A percentile compares a stretch with the other conserved stretches of the same genome.
Conservation (phyloP, 1,140 invertebrate species). For the Colletes latitarsis region DNA sequence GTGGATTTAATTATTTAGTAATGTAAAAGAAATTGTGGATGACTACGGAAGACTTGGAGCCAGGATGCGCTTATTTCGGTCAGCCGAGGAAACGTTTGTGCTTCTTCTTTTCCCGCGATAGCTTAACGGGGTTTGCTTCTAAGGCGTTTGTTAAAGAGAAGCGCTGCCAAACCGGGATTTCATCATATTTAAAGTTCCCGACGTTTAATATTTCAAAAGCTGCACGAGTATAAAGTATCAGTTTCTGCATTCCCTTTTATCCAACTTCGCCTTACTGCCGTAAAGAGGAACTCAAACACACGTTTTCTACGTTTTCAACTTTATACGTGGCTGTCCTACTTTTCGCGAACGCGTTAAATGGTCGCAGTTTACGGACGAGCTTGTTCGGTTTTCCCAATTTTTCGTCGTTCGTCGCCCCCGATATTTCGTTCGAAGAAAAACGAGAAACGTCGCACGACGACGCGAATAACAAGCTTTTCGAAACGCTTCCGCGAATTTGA, state of each 20-base stretch:
- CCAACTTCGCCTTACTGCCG: not conserved
- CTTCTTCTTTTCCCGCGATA: no score
- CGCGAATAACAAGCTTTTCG: not conserved
- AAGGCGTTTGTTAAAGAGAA: not conserved
- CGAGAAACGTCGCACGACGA: not conserved
- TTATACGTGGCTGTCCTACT: slow-evolving; percentile 1
- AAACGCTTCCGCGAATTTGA: not conserved
- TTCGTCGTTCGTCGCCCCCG: not conserved
- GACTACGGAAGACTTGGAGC: no score
- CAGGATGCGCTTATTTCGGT: no score
- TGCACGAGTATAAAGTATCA: slow-evolving; percentile 7
- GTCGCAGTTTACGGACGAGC: slow-evolving; percentile 15
- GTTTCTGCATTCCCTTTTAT: not conserved
- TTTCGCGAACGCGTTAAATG: slow-evolving; percentile 26
- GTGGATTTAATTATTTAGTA: no score
- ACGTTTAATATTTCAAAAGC: slow-evolving; percentile 1
- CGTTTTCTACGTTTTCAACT: not conserved
- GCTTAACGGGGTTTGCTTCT: not conserved
- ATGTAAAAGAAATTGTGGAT: no score
- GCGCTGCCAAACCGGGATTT: not conserved
- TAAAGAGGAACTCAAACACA: slow-evolving; percentile 17
- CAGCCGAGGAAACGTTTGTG: not conserved
- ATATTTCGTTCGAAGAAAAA: not conserved
- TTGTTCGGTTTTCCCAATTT: slow-evolving; percentile 21
- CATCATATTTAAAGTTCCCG: slow-evolving; percentile 22